Base-by-base conservation (phyloP, 2,888 invertebrate genomes). In the Cheilosia vernalis region DNA sequence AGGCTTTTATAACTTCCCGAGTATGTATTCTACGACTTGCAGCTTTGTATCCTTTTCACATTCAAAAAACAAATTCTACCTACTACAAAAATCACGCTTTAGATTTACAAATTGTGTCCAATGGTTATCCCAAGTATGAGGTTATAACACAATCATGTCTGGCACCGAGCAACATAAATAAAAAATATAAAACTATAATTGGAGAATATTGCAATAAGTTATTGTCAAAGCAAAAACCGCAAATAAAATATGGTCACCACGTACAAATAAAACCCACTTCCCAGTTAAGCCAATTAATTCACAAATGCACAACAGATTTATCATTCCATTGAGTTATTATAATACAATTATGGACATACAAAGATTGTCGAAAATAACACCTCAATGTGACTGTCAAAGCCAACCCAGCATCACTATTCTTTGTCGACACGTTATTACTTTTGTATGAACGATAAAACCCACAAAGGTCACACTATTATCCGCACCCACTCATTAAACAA, bases 391-490 rank as follows among this genome's bases (percentile, higher is more conserved):
- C 15, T 17, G 5, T 4, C 37, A 37, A 58, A 58, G 27, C 15
- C 40, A 60, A 30, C 17, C 17, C 24, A 17, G 13, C 24, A 44
- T 24, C 17, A 19, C 21, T 13, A 4, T 30, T 42, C 47, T 30
- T 33, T 44, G 13, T 15, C 17, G 19, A 69, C 19, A 47, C 19
- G 40, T 24, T 30, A 30, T 30, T 30, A 30, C 9, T 9, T 9
- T 37, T 60, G 19, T 51, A 51, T 60, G 70, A 51, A 27, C 19
- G 44, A 69, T 56, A 33, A 56, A 69, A 3, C 49, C 58, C 13
- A n/a, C 27, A 56, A 66, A 74, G 74, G 74, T 74, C 74, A 74
- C 21, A 64, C 37, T 2, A 53, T 24, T 13, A 37, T 61, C 13
- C 44, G 37, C 64, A 47, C 63, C 74, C 56, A 64, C 55, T 63